phyloP scores from a whole-genome alignment of 2,888 invertebrate species.

The Leucophenga maculata region DNA sequence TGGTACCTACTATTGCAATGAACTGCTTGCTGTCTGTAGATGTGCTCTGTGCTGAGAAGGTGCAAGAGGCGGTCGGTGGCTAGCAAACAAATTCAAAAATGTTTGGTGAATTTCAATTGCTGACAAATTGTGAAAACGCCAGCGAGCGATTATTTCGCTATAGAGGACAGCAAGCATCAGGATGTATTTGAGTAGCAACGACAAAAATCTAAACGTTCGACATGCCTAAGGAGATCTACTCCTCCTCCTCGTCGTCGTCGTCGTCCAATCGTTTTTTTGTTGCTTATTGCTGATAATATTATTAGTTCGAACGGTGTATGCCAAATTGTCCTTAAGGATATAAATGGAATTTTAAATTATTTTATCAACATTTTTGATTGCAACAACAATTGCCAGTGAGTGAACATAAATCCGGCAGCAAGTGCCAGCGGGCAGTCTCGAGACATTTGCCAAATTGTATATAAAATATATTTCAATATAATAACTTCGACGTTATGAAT shows the following conservation, averaged over 20 bases:
- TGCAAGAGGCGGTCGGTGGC: slow-evolving; percentile 25
- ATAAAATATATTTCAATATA: slow-evolving; percentile 29
- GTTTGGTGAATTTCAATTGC: slow-evolving; percentile 66
- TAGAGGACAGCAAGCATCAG: too few species aligned
- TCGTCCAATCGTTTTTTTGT: slow-evolving; percentile 32
- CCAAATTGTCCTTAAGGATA: slow-evolving; percentile 67
- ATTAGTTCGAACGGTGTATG: slow-evolving; percentile 47
- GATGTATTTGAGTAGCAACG: slow-evolving; percentile 9
- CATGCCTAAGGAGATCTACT: slow-evolving; percentile 12
- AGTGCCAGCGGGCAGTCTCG: slow-evolving; percentile 21
- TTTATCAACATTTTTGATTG: slow-evolving; percentile 67
- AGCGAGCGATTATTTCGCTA: slow-evolving; percentile 11
- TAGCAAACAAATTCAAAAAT: slow-evolving; percentile 65
- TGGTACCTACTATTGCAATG: too few species aligned
- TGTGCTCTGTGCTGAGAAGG: too few species aligned
- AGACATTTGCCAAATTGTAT: slow-evolving; percentile 47
- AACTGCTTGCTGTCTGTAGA: neutral
- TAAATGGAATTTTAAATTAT: slow-evolving; percentile 66
- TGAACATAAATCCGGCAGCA: neutral
- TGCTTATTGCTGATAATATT: slow-evolving; percentile 27
- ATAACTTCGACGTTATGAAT: slow-evolving; percentile 54
- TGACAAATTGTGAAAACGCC: slow-evolving; percentile 58
- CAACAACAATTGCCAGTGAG: slow-evolving; percentile 58
- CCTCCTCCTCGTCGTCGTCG: slow-evolving; percentile 41
- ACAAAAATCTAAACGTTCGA: slow-evolving; percentile 27